A percentile compares a stretch with the other conserved stretches of the same genome.
Conservation (phyloP, 2,113 vertebrate genomes). For the Physeter macrocephalus region DNA sequence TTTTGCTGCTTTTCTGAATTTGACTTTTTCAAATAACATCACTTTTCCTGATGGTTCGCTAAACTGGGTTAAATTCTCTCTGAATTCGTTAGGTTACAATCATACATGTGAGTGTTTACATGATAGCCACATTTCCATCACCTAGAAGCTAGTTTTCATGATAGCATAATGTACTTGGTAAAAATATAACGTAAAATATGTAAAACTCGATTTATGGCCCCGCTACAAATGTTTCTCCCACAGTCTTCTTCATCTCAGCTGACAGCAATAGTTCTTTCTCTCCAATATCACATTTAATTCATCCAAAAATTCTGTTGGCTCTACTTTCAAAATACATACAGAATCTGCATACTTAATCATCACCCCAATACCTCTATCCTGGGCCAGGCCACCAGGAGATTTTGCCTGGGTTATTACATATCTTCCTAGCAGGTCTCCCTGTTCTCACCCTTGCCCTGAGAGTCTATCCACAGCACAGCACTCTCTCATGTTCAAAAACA, state of each 20-base stretch:
- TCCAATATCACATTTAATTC: background rate
- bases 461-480: accelerated
- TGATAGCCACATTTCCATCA: background rate
- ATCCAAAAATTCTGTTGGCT: background rate
- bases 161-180: background rate
- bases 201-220: background rate
- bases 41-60: background rate
- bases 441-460: accelerated
- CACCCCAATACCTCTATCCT: background rate
- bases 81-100: constrained; percentile 4
- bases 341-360: background rate
- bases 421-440: background rate
- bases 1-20: background rate
- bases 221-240: background rate
- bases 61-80: background rate
- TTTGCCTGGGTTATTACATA: background rate
- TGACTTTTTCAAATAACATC: background rate
- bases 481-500: background rate
- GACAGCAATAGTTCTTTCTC: background rate
- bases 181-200: background rate
- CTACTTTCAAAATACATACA: background rate
- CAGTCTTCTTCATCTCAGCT: background rate
- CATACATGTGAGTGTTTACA: background rate
- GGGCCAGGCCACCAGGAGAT: background rate
- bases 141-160: background rate